Conservation (phyloP, 2,888 invertebrate species). For the Callyntrura sp. region DNA sequence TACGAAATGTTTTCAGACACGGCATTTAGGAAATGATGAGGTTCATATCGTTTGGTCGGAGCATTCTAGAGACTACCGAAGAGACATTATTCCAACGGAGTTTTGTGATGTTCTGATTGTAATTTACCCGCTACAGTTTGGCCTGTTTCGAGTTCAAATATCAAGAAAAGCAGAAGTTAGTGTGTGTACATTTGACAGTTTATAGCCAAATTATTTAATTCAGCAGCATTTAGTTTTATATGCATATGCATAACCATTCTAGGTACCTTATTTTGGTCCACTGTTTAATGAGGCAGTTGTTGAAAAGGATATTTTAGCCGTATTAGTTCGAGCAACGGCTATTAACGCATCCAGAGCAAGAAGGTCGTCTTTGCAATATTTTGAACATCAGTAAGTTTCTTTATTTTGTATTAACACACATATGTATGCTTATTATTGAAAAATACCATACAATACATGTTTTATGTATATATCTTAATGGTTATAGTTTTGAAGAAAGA, state of each 20-base stretch:
- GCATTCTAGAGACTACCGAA: conserved; percentile 96
- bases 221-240: background rate
- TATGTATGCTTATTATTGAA: conserved; percentile 29
- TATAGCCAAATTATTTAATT: background rate
- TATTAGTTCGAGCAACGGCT: conserved; percentile 95
- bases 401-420: background rate
- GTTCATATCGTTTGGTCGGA: conserved; percentile 98
- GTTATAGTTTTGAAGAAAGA: conserved; percentile 94
- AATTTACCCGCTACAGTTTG: conserved; percentile 95
- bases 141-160: conserved; percentile 95
- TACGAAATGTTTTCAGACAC: conserved; percentile 88
- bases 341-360: conserved; percentile 96
- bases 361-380: conserved; percentile 94
- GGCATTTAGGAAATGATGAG: conserved; percentile 99
- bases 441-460: conserved; percentile 34
- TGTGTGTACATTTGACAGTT: too few species aligned
- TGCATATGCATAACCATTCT: too few species aligned
- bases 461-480: background rate
- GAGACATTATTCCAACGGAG: conserved; percentile 99
- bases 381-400: conserved; percentile 93
- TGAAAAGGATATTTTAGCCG: conserved; percentile 91
- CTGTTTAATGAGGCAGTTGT: conserved; percentile 96
- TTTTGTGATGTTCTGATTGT: conserved; percentile 99
- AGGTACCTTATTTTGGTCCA: conserved; percentile 98
- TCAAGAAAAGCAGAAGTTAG: conserved; percentile 93